Base-by-base conservation (phyloP, 2,113 vertebrate genomes). In the Typhlomys cinereus region DNA sequence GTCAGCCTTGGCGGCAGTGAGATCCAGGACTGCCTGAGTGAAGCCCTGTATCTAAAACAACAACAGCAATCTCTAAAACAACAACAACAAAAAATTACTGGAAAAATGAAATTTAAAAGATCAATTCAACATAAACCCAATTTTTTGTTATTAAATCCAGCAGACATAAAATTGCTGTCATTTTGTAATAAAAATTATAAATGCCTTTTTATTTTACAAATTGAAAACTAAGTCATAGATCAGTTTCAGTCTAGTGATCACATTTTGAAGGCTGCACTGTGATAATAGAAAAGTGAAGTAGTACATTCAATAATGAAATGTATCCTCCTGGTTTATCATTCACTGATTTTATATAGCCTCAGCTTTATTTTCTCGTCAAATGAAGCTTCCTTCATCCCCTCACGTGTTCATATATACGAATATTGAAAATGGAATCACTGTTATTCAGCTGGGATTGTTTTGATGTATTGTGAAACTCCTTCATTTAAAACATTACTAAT, bases 371-470 rank as follows among this genome's bases (percentile, higher is more conserved):
- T 78, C 46, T 89, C 67, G 39, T 82, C n/a, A n/a, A n/a, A n/a
- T n/a, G n/a, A n/a, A n/a, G n/a, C n/a, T n/a, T n/a, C n/a, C n/a
- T n/a, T n/a, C n/a, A n/a, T n/a, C n/a, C n/a, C n/a, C n/a, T n/a
- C n/a, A n/a, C 82, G 57, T 89, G 10, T 79, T n/a, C 78, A 27
- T 82, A 27, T 73, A 36, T 82, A 54, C 62, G 29, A 74, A 31
- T 71, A 70, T 67, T 79, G 29, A 73, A 73, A 89, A 85, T 75
- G 17, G 67, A 76, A 17, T 91, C 59, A 14, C 41, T 61, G 57
- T 93, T 90, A 50, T 29, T 91, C n/a, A 52, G 27, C 31, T 79
- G 57, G 39, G 15, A 79, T 91, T 89, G 52, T 87, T 93, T 89
- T 80, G 89, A 78, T 54, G 29, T 74, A 59, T n/a, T 75, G 23